Percentiles rank a stretch among this genome's conserved stretches.
Evolutionary conservation across 2,888 invertebrate genomes (phyloP).

Genomic region (Laothoe populi): DNA sequence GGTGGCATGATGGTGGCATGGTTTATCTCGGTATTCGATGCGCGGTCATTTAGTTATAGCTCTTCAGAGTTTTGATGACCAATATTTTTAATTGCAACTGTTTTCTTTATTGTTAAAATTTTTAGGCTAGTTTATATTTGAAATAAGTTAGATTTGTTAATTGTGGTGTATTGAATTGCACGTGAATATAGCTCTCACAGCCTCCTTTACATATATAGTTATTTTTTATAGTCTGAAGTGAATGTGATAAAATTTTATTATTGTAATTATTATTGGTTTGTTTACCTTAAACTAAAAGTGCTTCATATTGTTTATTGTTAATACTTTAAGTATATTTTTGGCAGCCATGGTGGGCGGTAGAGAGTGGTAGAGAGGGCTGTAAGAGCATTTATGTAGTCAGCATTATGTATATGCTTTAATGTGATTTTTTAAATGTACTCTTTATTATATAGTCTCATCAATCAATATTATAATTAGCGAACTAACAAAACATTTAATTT

Average conservation of each 20-base stretch:
- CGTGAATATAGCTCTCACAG: constrained; percentile 79
- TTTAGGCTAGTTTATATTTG: constrained; percentile 84
- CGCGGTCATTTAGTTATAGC: constrained; percentile 83
- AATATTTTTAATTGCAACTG: constrained; percentile 76
- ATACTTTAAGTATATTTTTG: constrained; percentile 57
- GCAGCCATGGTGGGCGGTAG: constrained; percentile 20
- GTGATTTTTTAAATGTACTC: constrained; percentile 86
- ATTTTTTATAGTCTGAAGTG: constrained; percentile 79
- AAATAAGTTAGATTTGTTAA: constrained; percentile 84
- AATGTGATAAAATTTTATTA: constrained; percentile 74
- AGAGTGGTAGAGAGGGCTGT: constrained; percentile 68
- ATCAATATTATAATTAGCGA: constrained; percentile 80
- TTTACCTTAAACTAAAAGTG: constrained; percentile 57
- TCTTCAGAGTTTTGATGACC: constrained; percentile 82
- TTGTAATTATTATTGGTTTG: constrained; percentile 66
- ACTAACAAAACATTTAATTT: constrained; percentile 82
- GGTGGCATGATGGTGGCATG: too few species aligned
- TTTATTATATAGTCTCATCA: constrained; percentile 82
- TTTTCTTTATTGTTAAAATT: constrained; percentile 83
- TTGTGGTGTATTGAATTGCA: constrained; percentile 83
- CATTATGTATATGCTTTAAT: constrained; percentile 86
- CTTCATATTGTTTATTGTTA: constrained; percentile 75
- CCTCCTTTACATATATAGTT: constrained; percentile 70
- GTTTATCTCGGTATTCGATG: constrained; percentile 49
- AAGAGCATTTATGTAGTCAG: constrained; percentile 83